These are phyloP conservation scores for Drosophila pachea DNA, from an alignment of 1,140 invertebrate species.

Conservation along the genomic window DNA sequence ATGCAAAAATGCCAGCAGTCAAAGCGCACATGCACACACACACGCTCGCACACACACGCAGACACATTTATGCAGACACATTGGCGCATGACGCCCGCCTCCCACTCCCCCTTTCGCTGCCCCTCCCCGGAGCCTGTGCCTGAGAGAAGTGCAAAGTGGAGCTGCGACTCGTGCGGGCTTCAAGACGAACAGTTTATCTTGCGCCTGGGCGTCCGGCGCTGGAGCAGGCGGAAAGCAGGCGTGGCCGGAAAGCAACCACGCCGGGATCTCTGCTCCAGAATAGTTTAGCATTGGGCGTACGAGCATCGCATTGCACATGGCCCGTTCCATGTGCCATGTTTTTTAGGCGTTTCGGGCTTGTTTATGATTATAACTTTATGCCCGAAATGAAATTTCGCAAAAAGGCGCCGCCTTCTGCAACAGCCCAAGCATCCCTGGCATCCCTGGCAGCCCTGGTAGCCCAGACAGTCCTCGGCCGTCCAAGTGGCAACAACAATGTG, in stretches of 20 bases:
- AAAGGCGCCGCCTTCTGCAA: constrained; percentile 42
- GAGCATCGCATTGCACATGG: constrained; percentile 12
- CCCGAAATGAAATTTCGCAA: constrained; percentile 67
- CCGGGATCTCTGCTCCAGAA: background rate
- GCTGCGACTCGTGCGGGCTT: constrained; percentile 48
- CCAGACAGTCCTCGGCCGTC: too few species aligned
- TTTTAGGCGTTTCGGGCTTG: constrained; percentile 60
- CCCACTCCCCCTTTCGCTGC: too few species aligned
- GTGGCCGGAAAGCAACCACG: constrained; percentile 29
- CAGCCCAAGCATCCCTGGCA: too few species aligned
- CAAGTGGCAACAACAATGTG: too few species aligned
- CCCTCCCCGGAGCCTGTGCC: constrained; percentile 48
- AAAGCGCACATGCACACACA: constrained; percentile 43
- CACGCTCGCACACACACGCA: constrained; percentile 7
- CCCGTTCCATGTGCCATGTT: constrained; percentile 22
- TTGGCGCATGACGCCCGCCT: constrained; percentile 47
- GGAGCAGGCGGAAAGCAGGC: constrained; percentile 21
- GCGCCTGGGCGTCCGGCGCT: constrained; percentile 53
- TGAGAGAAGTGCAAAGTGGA: constrained; percentile 62
- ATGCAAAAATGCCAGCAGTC: constrained; percentile 75
- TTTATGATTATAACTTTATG: constrained; percentile 74
- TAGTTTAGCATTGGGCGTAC: background rate
- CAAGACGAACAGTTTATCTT: constrained; percentile 74
- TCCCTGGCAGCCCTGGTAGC: too few species aligned
- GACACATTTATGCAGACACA: constrained; percentile 44